phyloP scores from a whole-genome alignment of 2,888 invertebrate species.

The Sarcophaga carnaria region DNA sequence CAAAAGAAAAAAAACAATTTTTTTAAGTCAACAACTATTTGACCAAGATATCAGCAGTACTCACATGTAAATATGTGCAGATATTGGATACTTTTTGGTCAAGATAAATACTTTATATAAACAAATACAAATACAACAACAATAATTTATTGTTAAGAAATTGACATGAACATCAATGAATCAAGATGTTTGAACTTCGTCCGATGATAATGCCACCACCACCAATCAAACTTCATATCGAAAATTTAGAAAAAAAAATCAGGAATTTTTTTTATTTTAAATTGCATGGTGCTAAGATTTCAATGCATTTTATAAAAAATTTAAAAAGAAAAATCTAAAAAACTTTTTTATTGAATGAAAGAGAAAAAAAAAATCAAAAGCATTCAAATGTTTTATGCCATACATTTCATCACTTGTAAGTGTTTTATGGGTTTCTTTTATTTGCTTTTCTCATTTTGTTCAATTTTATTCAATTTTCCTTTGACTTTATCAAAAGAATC shows the following conservation, averaged over 20 bases:
- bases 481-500: not conserved
- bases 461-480: not conserved
- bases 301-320: constrained; percentile 9
- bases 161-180: constrained; percentile 50
- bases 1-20: not conserved
- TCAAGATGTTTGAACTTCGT: constrained; percentile 38
- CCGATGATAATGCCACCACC: too few relatives aligned
- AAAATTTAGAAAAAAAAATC: not conserved
- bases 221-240: not conserved
- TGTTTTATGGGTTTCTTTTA: not conserved
- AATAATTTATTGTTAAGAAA: constrained; percentile 34
- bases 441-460: not conserved
- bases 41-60: not conserved
- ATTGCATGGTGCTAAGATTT: not conserved
- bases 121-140: not conserved
- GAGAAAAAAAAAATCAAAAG: not conserved
- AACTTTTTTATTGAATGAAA: too few relatives aligned
- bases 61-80: not conserved
- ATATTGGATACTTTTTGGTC: not conserved
- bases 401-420: not conserved
- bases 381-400: not conserved
- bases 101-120: not conserved
- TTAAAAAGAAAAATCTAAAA: not conserved
- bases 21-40: not conserved
- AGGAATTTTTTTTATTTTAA: not conserved